Evolutionary conservation across 2,113 vertebrate species (phyloP).

Genomic region (Heptranchias perlo): DNA sequence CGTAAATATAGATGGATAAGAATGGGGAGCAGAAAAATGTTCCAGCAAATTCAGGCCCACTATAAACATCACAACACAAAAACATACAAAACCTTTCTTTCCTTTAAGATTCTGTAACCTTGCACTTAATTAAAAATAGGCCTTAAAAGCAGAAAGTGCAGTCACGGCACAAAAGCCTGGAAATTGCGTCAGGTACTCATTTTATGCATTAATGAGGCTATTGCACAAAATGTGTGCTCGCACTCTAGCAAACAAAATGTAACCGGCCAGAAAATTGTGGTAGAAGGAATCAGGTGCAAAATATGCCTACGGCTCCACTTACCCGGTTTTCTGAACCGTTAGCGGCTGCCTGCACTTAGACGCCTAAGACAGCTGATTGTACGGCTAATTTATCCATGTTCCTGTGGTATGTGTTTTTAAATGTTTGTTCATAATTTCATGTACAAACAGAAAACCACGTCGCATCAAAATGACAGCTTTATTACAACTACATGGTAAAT

Average conservation of each 20-base stretch:
- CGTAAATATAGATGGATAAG: neutral
- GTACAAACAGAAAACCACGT: neutral
- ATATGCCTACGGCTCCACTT: neutral
- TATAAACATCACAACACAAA: neutral
- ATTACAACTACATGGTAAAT: conserved; percentile 22
- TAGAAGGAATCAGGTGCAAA: neutral
- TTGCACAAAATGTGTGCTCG: neutral
- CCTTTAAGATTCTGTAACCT: neutral
- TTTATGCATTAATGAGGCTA: neutral
- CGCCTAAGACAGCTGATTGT: neutral
- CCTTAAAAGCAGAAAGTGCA: neutral
- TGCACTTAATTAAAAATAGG: neutral
- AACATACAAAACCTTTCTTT: neutral
- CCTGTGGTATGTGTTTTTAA: neutral
- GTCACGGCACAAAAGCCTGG: neutral
- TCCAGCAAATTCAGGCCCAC: neutral
- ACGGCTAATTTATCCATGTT: neutral
- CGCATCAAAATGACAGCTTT: neutral
- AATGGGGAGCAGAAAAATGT: no score
- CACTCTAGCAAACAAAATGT: neutral
- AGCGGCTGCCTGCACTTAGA: neutral
- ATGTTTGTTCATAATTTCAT: conserved; percentile 25
- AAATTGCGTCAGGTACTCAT: neutral
- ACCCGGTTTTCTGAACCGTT: no score
- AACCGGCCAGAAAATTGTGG: neutral